Evolutionary conservation across 1,140 invertebrate genomes (phyloP), one percentile per base, ranked within the genome.

Genomic region (Micrasema longulum): DNA sequence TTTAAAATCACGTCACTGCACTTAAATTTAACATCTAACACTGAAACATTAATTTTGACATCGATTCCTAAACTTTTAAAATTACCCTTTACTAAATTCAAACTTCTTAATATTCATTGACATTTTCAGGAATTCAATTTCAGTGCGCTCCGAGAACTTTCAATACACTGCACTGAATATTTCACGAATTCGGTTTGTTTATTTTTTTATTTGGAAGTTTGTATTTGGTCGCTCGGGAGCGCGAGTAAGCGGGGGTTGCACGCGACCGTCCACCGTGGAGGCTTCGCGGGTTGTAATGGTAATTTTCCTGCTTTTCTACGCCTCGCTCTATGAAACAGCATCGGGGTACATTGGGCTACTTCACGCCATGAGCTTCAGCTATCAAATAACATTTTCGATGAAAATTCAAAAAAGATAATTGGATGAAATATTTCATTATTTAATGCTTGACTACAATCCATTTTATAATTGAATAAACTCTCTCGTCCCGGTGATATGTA

Each of bases 261-360:
- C 7, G 55, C 55, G 55, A 60, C 55, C 55, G 55, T 16, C 55
- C 55, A 9, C 36, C 9, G 23, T 36, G 36, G 35, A 38, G 55
- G 55, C 36, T 60, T 60, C 36, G 55, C 55, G 55, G 35, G 55
- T 43, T 38, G 36, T 60, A 35, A 9, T 12, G 55, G 36, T 36
- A 22, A 60, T 60, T 38, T 60, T 60, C 55, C 31, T 16, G 36
- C 36, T 43, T 60, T 60, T 36, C 55, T 18, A 14, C 31, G 35
- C 18, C 36, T 14, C 11, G 53, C 48, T 14, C 43, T 11, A 26
- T 53, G 20, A 14, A 60, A 38, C 36, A 38, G 14, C 55, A 38
- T 10, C 36, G 55, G 16, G 55, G 16, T 11, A 12, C 18, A 18
- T 22, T 11, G 36, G 55, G 55, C 55, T 10, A 35, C 9, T 6